A percentile compares a stretch with the other conserved stretches of the same genome.
phyloP scores from a whole-genome alignment of 2,888 invertebrate genomes.

The Acronicta psi region DNA sequence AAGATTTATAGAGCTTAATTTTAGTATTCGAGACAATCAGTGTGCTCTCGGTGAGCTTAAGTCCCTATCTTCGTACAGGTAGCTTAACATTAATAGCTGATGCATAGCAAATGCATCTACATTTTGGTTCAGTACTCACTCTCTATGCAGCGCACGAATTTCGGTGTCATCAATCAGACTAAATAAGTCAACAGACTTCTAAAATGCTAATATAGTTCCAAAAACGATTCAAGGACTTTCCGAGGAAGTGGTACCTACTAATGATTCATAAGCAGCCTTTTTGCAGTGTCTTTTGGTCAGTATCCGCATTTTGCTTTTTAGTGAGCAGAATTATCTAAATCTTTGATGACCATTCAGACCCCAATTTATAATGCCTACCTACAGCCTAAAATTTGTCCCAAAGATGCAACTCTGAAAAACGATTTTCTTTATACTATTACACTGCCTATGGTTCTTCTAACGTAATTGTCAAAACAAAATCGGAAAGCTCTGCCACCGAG shows the following conservation, averaged over 20 bases:
- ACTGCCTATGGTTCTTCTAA: too few relatives aligned
- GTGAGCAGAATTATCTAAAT: too few relatives aligned
- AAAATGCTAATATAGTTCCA: constrained; percentile 37
- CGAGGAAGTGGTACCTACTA: background rate
- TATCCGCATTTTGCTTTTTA: too few relatives aligned
- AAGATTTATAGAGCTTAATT: background rate
- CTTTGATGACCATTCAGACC: too few relatives aligned
- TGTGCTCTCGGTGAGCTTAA: constrained; percentile 5
- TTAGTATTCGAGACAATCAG: background rate
- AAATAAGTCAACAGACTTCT: constrained; percentile 42
- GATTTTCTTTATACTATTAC: too few relatives aligned
- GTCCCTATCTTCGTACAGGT: background rate
- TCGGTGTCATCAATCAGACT: constrained; percentile 36
- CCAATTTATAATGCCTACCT: too few relatives aligned
- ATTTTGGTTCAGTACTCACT: constrained; percentile 33
- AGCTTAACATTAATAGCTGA: constrained; percentile 36
- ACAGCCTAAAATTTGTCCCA: too few relatives aligned
- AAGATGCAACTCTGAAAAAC: too few relatives aligned
- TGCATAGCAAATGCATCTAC: constrained; percentile 41
- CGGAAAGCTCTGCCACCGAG: too few relatives aligned
- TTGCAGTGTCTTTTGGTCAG: background rate
- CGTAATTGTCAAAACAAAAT: too few relatives aligned
- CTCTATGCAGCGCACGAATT: constrained; percentile 39
- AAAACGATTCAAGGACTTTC: constrained; percentile 40
- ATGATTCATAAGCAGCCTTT: background rate